Conservation (phyloP, 1,140 invertebrate species). For the Gryon sp. region DNA sequence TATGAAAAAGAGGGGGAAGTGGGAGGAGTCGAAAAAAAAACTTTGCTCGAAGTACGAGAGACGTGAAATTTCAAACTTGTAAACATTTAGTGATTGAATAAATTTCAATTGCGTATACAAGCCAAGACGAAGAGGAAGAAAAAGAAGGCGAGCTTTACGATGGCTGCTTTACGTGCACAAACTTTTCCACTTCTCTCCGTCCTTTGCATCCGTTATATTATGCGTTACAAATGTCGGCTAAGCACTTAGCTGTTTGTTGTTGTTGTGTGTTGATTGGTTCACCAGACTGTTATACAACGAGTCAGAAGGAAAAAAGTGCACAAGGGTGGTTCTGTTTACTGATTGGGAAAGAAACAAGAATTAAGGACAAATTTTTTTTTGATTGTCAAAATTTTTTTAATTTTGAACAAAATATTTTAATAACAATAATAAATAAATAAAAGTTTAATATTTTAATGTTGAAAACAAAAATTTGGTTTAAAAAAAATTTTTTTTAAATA, state of each 20-base stretch:
- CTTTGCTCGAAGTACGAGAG: slow-evolving; percentile 62
- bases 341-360: too few species aligned
- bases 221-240: slow-evolving; percentile 59
- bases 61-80: slow-evolving; percentile 64
- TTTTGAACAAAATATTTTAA: too few species aligned
- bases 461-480: too few species aligned
- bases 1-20: slow-evolving; percentile 47
- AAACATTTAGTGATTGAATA: slow-evolving; percentile 66
- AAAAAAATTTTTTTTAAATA: too few species aligned
- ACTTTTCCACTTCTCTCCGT: slow-evolving; percentile 64
- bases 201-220: slow-evolving; percentile 63
- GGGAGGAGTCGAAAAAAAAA: slow-evolving; percentile 57
- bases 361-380: too few species aligned
- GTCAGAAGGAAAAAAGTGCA: too few species aligned
- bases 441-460: too few species aligned
- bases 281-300: slow-evolving; percentile 35
- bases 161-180: slow-evolving; percentile 63
- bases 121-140: too few species aligned
- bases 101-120: slow-evolving; percentile 65
- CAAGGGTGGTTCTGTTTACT: too few species aligned
- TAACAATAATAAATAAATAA: too few species aligned
- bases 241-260: slow-evolving; percentile 40
- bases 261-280: slow-evolving; percentile 47
- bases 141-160: slow-evolving; percentile 60
- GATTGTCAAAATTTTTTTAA: too few species aligned